Conservation (phyloP, 64 coral and sea anemone genomes). For the Pocillopora verrucosa region DNA sequence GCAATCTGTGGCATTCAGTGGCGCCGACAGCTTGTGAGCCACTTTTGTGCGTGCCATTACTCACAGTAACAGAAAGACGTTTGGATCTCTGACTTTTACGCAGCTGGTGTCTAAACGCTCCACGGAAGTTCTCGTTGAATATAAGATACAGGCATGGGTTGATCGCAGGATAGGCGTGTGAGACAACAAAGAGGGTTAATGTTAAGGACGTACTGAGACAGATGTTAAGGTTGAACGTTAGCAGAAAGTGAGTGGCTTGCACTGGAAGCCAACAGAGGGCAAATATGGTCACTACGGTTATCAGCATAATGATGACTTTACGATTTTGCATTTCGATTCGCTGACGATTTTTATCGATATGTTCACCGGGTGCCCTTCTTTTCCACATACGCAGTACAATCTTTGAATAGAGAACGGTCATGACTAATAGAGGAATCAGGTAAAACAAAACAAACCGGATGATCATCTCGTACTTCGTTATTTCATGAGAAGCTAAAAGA, state of each 20-base stretch:
- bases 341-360: constrained; percentile 13
- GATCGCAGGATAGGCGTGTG: constrained; percentile 39
- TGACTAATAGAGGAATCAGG: constrained; percentile 36
- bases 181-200: constrained; percentile 27
- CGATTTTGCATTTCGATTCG: constrained; percentile 30
- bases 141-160: constrained; percentile 53
- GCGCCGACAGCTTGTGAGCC: neutral
- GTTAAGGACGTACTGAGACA: constrained; percentile 11
- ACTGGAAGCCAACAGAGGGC: constrained; percentile 60
- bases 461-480: constrained; percentile 24
- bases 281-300: constrained; percentile 45
- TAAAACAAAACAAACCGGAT: constrained; percentile 35
- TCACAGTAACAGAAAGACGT: neutral
- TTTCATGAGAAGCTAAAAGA: neutral
- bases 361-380: constrained; percentile 1
- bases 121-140: constrained; percentile 40
- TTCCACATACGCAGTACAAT: constrained; percentile 35
- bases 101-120: neutral
- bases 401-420: constrained; percentile 28
- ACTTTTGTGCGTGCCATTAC: neutral
- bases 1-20: neutral
- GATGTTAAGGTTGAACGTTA: constrained; percentile 29
- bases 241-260: constrained; percentile 53
- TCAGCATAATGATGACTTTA: constrained; percentile 36
- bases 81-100: neutral